Conservation (phyloP, 2,797 vertebrate species). For the Chiroxiphia lanceolata region DNA sequence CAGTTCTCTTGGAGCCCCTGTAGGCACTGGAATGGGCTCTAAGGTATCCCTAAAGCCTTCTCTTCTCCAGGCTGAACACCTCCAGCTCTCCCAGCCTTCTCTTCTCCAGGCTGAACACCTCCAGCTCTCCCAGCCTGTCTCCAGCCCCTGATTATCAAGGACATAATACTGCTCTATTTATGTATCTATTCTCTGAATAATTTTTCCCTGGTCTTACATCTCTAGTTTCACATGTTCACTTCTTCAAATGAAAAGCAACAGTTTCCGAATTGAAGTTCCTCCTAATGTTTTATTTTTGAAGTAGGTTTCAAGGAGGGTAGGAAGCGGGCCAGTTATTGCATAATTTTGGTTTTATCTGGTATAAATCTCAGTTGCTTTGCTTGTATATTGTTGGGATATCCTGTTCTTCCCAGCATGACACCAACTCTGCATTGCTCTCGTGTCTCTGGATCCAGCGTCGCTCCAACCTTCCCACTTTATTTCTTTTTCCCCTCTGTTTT, state of each 20-base stretch:
- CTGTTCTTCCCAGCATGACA: not conserved
- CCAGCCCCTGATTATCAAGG: not conserved
- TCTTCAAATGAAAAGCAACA: not conserved
- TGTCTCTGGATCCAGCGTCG: not conserved
- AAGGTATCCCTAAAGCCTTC: not conserved
- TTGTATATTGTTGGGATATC: not conserved
- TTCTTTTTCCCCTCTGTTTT: not conserved
- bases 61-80: not conserved
- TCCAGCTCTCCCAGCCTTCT: not conserved
- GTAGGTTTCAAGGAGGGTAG: not conserved
- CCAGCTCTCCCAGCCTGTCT: not conserved
- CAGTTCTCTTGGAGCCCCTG: not conserved
- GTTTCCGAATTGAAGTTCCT: not conserved
- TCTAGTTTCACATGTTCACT: not conserved
- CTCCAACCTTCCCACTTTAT: not conserved
- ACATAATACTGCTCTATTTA: not conserved
- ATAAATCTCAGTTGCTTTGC: not conserved
- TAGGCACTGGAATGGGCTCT: not conserved
- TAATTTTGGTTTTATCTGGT: not conserved
- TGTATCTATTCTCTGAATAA: not conserved
- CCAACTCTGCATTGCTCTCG: fast-evolving
- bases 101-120: not conserved
- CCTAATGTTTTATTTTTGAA: not conserved
- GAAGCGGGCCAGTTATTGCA: not conserved
- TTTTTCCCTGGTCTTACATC: not conserved